Conservation (phyloP, 2,113 vertebrate genomes). For the Nothoprocta pentlandii region DNA sequence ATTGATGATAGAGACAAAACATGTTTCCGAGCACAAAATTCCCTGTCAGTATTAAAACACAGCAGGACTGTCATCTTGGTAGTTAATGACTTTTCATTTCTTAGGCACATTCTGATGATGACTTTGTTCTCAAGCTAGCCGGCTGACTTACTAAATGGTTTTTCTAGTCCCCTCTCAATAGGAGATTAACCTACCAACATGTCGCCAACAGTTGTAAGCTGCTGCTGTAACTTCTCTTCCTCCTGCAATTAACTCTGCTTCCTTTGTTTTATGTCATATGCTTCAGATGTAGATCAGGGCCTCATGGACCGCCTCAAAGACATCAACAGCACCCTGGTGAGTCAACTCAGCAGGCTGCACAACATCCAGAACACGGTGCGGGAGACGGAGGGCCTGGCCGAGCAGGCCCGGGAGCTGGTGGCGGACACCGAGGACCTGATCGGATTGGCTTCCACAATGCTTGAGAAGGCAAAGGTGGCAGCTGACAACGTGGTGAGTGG, state of each 20-base stretch:
- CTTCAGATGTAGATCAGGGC: constrained; percentile 87
- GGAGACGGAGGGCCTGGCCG: constrained; percentile 84
- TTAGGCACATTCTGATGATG: not conserved
- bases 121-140: constrained; percentile 20
- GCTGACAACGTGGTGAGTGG: constrained; percentile 89
- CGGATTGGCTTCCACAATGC: constrained; percentile 85
- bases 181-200: not conserved
- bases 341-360: constrained; percentile 91
- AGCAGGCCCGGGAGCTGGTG: constrained; percentile 84
- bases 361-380: constrained; percentile 88
- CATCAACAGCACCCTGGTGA: constrained; percentile 89
- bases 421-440: constrained; percentile 86
- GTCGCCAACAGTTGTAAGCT: not conserved
- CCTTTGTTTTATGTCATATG: accelerated
- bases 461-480: constrained; percentile 90
- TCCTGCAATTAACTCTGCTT: not conserved
- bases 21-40: not conserved
- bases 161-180: not conserved
- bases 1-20: not conserved
- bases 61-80: not conserved
- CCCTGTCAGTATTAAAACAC: not conserved
- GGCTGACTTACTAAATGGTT: not conserved
- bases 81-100: constrained; percentile 21
- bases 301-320: constrained; percentile 89
- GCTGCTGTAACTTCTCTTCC: not conserved